A percentile compares a stretch with the other conserved stretches of the same genome.
phyloP scores from a whole-genome alignment of 2,113 vertebrate species.

The Osmerus mordax region DNA sequence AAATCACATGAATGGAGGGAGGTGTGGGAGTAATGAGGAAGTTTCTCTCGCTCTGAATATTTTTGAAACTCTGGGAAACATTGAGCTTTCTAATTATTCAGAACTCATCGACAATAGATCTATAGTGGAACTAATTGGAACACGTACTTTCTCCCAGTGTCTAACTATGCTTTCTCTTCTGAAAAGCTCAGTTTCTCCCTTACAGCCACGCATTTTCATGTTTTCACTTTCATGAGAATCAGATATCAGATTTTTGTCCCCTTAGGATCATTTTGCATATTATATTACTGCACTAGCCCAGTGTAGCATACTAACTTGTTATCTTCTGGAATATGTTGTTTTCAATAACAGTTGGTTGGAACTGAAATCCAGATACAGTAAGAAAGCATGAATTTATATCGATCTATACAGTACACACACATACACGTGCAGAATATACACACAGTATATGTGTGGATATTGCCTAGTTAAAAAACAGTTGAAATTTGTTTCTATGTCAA shows the following conservation, averaged over 20 bases:
- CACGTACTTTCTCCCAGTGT: conserved; percentile 7
- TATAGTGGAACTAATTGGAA: conserved; percentile 27
- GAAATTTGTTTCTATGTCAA: too few species aligned
- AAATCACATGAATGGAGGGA: conserved; percentile 19
- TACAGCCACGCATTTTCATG: not conserved
- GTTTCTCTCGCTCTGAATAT: conserved; percentile 21
- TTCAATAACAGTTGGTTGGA: too few species aligned
- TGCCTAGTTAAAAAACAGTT: too few species aligned
- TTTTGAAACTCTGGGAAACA: conserved; percentile 36
- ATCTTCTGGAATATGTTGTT: not conserved
- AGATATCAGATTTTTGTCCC: too few species aligned
- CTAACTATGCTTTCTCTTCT: not conserved
- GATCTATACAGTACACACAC: too few species aligned
- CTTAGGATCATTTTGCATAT: too few species aligned
- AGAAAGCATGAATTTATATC: too few species aligned
- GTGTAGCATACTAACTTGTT: not conserved
- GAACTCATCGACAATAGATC: conserved; percentile 32
- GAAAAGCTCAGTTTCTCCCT: not conserved
- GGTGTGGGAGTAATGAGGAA: conserved; percentile 24
- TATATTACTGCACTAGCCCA: not conserved
- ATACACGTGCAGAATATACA: too few species aligned
- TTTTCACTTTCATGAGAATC: too few species aligned
- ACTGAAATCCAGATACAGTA: too few species aligned
- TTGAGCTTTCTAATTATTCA: conserved; percentile 30
- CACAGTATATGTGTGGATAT: too few species aligned